Evolutionary conservation across 1,140 invertebrate genomes (phyloP).

Genomic region (Drosophila pallidifrons): DNA sequence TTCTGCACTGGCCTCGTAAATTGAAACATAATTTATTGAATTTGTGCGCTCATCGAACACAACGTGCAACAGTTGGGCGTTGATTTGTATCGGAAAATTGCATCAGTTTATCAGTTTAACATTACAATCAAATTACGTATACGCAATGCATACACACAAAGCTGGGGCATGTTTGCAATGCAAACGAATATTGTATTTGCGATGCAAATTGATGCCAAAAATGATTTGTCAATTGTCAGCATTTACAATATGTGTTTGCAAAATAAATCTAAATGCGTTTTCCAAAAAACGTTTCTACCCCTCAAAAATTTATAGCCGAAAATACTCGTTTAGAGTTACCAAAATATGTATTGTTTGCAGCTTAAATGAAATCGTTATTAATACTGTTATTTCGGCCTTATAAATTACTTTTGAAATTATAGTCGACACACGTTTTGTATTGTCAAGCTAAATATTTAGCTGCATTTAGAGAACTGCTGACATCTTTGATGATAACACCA

Average conservation of each 20-base stretch:
- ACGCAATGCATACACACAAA: not conserved
- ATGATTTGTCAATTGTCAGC: slow-evolving; percentile 23
- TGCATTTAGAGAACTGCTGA: not conserved
- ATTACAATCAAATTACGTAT: slow-evolving; percentile 46
- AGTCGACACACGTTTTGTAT: not conserved
- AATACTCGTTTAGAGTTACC: not conserved
- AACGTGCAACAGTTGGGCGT: slow-evolving; percentile 61
- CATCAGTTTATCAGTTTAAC: slow-evolving; percentile 59
- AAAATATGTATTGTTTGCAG: not conserved
- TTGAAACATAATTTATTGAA: slow-evolving; percentile 69
- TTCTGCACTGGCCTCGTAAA: slow-evolving; percentile 25
- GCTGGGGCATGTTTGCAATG: slow-evolving; percentile 16
- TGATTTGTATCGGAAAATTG: slow-evolving; percentile 53
- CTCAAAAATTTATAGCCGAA: not conserved
- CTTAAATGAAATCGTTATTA: not conserved
- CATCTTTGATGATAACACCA: not conserved
- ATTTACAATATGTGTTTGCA: slow-evolving; percentile 14
- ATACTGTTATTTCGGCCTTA: not conserved
- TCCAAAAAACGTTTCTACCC: not conserved
- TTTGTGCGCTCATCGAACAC: slow-evolving; percentile 54
- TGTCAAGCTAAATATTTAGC: slow-evolving; percentile 1
- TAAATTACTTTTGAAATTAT: not conserved
- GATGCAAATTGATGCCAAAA: slow-evolving; percentile 35
- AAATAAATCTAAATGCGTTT: slow-evolving; percentile 17
- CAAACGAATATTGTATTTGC: slow-evolving; percentile 16